Percentiles rank a stretch among this genome's conserved stretches.
Evolutionary conservation across 2,797 vertebrate genomes (phyloP).

Genomic region (Orientallactaga sibirica): DNA sequence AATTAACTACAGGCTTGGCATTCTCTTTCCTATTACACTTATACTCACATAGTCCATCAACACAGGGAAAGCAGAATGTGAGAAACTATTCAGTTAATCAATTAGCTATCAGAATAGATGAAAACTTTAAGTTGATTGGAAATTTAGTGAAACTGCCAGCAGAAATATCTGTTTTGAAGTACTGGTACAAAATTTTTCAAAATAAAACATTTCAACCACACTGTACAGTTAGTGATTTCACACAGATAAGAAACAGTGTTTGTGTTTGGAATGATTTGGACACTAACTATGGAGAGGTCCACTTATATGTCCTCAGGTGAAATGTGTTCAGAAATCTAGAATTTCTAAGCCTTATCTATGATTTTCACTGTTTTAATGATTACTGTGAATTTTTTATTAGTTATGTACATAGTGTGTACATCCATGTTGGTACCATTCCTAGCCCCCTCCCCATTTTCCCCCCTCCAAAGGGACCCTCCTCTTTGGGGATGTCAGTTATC

Average conservation of each 20-base stretch:
- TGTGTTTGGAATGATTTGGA: background rate
- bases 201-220: background rate
- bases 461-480: too few species aligned
- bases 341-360: background rate
- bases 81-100: background rate
- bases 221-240: background rate
- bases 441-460: too few species aligned
- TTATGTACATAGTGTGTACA: too few species aligned
- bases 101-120: background rate
- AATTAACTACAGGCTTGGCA: background rate
- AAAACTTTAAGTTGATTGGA: background rate
- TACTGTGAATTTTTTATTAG: background rate
- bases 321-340: background rate
- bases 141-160: background rate
- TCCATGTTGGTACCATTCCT: too few species aligned
- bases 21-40: background rate
- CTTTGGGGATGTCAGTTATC: too few species aligned
- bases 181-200: background rate
- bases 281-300: background rate
- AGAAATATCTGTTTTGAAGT: background rate
- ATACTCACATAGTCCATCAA: background rate
- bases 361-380: background rate
- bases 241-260: background rate
- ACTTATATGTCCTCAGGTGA: background rate
- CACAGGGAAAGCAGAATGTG: background rate